Percentiles rank a stretch among this genome's conserved stretches.
Evolutionary conservation across 2,888 invertebrate species (phyloP).

Genomic region (Tipula lateralis): DNA sequence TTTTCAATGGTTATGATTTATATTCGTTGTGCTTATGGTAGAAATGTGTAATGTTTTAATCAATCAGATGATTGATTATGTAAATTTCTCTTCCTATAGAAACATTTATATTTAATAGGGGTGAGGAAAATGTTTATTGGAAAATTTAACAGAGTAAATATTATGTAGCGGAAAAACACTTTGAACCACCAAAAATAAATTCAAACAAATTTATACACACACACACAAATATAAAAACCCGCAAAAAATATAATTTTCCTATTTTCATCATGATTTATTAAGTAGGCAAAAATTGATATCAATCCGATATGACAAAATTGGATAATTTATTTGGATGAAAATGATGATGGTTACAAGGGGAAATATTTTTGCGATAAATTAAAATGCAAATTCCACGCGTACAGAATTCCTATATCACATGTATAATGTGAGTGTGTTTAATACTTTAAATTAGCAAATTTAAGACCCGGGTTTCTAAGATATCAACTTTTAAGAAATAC

Average conservation of each 20-base stretch:
- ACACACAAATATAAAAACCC: neutral
- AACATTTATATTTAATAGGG: neutral
- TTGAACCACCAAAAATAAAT: neutral
- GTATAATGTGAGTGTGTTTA: too few species aligned
- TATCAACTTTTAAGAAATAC: too few species aligned
- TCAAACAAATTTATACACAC: neutral
- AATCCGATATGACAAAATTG: constrained; percentile 1
- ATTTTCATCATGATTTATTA: neutral
- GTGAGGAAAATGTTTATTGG: neutral
- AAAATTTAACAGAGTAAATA: neutral
- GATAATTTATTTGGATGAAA: constrained; percentile 19
- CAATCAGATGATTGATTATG: constrained; percentile 20
- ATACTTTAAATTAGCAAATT: too few species aligned
- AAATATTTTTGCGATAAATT: neutral
- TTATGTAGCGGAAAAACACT: neutral
- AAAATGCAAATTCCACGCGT: neutral
- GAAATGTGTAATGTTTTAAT: neutral
- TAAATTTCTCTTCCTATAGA: neutral
- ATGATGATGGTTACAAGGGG: neutral
- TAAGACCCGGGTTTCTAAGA: too few species aligned
- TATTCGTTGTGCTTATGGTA: neutral
- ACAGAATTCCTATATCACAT: neutral
- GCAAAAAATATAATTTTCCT: neutral
- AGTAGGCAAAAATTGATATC: neutral
- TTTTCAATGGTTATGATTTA: neutral